Evolutionary conservation across 2,797 vertebrate genomes (phyloP).

Genomic region (Coranthus polyacanthus): DNA sequence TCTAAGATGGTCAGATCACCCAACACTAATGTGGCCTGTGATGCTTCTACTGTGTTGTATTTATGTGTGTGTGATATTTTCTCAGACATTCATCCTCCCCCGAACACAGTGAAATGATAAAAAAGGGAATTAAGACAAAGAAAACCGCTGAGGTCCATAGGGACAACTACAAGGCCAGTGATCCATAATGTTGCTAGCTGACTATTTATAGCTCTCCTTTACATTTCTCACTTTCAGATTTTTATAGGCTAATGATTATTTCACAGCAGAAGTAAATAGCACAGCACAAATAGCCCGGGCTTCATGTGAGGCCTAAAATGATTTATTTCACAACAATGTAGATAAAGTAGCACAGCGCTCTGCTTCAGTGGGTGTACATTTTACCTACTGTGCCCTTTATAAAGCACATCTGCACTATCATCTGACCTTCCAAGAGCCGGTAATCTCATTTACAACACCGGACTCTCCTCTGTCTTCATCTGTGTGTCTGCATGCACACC

Average conservation of each 20-base stretch:
- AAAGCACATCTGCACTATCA: slow-evolving; percentile 47
- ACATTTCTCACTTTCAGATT: slow-evolving; percentile 82
- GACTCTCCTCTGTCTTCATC: slow-evolving; percentile 46
- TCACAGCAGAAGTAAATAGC: slow-evolving; percentile 80
- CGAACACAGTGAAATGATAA: slow-evolving; percentile 43
- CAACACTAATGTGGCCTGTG: neutral
- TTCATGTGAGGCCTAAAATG: slow-evolving; percentile 80
- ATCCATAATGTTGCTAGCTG: slow-evolving; percentile 75
- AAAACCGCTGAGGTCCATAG: slow-evolving; percentile 56
- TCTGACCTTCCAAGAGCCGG: slow-evolving; percentile 41
- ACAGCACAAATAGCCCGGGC: slow-evolving; percentile 70
- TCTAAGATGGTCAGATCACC: no score
- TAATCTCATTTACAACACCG: slow-evolving; percentile 47
- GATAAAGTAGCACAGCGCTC: slow-evolving; percentile 62
- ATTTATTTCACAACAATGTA: slow-evolving; percentile 73
- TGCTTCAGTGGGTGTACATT: slow-evolving; percentile 22
- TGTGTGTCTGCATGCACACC: slow-evolving; percentile 45
- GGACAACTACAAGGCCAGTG: slow-evolving; percentile 66
- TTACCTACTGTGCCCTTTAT: slow-evolving; percentile 42
- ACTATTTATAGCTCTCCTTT: slow-evolving; percentile 82
- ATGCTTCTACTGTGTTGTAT: neutral
- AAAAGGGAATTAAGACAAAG: slow-evolving; percentile 64
- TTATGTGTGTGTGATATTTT: slow-evolving; percentile 22
- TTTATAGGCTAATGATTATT: slow-evolving; percentile 86
- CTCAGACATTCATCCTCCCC: slow-evolving; percentile 51